A percentile compares a stretch with the other conserved stretches of the same genome.
phyloP scores from a whole-genome alignment of 2,113 vertebrate species.

The Notarius quadriscutis region DNA sequence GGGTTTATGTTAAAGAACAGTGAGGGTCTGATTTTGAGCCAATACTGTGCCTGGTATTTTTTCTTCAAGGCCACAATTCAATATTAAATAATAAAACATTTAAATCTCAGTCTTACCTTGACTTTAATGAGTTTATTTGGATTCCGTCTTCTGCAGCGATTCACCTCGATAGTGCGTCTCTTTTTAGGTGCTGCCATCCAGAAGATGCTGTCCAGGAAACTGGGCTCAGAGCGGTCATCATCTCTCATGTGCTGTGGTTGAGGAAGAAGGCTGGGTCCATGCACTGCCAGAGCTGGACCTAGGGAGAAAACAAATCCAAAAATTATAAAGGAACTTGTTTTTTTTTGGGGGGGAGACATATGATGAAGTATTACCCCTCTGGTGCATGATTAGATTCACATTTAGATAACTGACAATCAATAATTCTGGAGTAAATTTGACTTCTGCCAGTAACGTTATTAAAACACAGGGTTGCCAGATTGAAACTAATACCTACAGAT shows the following conservation, averaged over 20 bases:
- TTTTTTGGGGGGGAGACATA: neutral
- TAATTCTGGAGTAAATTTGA: neutral
- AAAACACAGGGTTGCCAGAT: neutral
- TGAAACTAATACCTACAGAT: neutral
- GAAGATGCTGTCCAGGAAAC: conserved; percentile 75
- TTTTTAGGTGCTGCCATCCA: conserved; percentile 97
- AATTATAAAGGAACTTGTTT: neutral
- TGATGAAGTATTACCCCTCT: neutral
- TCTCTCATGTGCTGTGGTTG: conserved; percentile 29
- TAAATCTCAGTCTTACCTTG: conserved; percentile 73
- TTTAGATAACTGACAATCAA: neutral
- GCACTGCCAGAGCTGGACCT: conserved; percentile 81
- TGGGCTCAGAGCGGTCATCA: conserved; percentile 19
- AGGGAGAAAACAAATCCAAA: conserved; percentile 16
- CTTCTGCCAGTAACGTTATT: neutral
- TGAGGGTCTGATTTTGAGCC: neutral
- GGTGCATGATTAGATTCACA: too few species aligned
- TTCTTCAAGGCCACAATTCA: neutral
- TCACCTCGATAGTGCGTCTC: conserved; percentile 88
- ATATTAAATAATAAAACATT: too few species aligned
- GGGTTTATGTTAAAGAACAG: neutral
- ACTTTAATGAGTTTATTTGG: conserved; percentile 78
- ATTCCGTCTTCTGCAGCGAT: conserved; percentile 84
- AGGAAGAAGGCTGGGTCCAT: conserved; percentile 65
- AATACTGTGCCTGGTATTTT: neutral